Evolutionary conservation across 1,140 invertebrate genomes (phyloP).

Genomic region (Paracyclopina nana): DNA sequence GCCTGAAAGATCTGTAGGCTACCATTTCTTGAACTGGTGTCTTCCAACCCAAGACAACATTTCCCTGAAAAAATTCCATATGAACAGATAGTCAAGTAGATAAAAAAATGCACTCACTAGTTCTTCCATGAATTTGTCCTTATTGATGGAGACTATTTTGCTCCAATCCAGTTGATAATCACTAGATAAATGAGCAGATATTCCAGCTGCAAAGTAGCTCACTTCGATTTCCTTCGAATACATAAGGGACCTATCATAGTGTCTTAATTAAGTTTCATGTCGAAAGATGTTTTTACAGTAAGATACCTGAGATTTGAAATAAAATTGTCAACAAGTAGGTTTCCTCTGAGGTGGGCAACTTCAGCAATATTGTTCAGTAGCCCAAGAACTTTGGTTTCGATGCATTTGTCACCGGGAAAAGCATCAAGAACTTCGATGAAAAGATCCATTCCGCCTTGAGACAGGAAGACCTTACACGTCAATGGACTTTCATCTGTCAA

Average conservation of each 20-base stretch:
- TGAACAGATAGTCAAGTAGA: not conserved
- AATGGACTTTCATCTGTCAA: conserved; percentile 35
- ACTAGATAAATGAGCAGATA: conserved; percentile 51
- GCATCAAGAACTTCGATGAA: conserved; percentile 44
- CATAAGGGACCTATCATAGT: conserved; percentile 29
- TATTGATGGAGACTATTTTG: conserved; percentile 21
- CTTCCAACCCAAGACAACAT: conserved; percentile 43
- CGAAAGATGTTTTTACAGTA: conserved; percentile 10
- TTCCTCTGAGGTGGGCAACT: conserved; percentile 36
- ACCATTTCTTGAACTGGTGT: conserved; percentile 58
- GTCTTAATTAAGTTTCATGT: conserved; percentile 1
- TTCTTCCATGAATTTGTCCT: conserved; percentile 35
- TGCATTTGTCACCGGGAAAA: conserved; percentile 40
- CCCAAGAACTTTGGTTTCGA: conserved; percentile 59
- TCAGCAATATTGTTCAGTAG: conserved; percentile 63
- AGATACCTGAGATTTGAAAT: conserved; percentile 36
- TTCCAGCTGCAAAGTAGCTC: conserved; percentile 61
- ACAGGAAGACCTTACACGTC: conserved; percentile 35
- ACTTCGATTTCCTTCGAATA: conserved; percentile 50
- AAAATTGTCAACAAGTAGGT: conserved; percentile 41
- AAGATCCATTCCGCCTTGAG: conserved; percentile 43
- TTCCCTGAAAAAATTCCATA: conserved; percentile 25
- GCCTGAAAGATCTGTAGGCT: conserved; percentile 56
- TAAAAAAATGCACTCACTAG: conserved; percentile 24
- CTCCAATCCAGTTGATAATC: conserved; percentile 25